Evolutionary conservation across 2,797 vertebrate genomes (phyloP).

Genomic region (Atherinosoma microstoma): DNA sequence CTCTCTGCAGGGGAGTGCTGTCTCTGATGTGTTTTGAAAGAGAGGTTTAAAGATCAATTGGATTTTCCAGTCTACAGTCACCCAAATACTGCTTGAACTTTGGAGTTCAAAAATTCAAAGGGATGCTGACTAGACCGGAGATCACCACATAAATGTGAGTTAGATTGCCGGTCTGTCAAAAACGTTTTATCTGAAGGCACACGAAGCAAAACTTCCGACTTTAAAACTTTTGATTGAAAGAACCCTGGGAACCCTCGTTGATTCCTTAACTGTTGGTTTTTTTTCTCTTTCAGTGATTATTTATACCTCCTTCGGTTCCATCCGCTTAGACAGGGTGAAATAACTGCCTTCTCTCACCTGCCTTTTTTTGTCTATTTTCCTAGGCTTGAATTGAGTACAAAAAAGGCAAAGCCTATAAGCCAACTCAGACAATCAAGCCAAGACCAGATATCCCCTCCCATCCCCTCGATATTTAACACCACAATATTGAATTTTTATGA

Average conservation of each 20-base stretch:
- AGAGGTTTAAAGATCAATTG: slow-evolving; percentile 51
- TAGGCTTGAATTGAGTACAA: not conserved
- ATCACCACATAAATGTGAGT: slow-evolving; percentile 11
- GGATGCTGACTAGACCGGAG: slow-evolving; percentile 14
- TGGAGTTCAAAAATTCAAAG: slow-evolving; percentile 39
- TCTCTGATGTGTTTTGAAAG: slow-evolving; percentile 66
- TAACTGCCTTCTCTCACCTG: not conserved
- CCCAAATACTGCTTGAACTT: slow-evolving; percentile 30
- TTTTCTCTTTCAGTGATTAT: slow-evolving; percentile 3
- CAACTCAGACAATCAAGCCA: not conserved
- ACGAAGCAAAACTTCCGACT: not conserved
- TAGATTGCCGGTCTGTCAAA: slow-evolving; percentile 15
- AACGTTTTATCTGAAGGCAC: not conserved
- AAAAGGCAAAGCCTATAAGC: not conserved
- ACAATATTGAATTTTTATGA: too few relatives aligned
- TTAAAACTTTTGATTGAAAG: not conserved
- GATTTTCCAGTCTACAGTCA: slow-evolving; percentile 40
- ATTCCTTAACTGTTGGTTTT: not conserved
- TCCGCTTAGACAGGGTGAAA: too few relatives aligned
- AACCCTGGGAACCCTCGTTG: not conserved
- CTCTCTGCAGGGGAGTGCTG: slow-evolving; percentile 16
- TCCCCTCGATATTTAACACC: too few relatives aligned
- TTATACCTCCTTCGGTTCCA: slow-evolving; percentile 1
- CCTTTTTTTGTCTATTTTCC: not conserved
- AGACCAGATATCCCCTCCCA: too few relatives aligned